Conservation (phyloP, 2,888 invertebrate species). For the Hirtodrosophila histrioides region DNA sequence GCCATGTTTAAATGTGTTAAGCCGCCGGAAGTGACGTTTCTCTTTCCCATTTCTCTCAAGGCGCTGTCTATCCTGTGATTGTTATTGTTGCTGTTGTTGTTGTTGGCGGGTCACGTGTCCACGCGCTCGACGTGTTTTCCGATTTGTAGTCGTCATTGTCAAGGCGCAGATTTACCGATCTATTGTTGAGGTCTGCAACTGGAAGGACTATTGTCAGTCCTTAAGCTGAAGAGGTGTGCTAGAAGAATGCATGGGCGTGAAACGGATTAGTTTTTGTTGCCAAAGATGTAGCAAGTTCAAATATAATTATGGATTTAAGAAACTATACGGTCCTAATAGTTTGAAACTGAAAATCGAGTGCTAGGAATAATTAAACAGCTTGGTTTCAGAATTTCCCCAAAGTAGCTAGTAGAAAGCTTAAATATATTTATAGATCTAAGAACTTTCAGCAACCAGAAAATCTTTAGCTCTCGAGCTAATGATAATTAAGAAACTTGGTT, state of each 20-base stretch:
- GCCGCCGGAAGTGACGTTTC: constrained; percentile 78
- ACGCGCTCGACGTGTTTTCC: constrained; percentile 70
- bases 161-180: constrained; percentile 57
- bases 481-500: too few relatives aligned
- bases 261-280: neutral
- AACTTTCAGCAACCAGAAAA: too few relatives aligned
- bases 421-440: too few relatives aligned
- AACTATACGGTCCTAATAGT: neutral
- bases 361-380: too few relatives aligned
- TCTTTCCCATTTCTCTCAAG: constrained; percentile 38
- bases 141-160: constrained; percentile 77
- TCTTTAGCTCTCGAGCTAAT: too few relatives aligned
- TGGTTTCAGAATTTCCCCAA: too few relatives aligned
- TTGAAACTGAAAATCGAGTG: neutral
- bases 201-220: constrained; percentile 3
- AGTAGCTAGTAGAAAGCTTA: too few relatives aligned
- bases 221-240: constrained; percentile 49
- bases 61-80: constrained; percentile 17
- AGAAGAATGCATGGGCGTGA: constrained; percentile 25
- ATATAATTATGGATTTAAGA: too few relatives aligned
- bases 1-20: constrained; percentile 74
- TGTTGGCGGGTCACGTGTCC: constrained; percentile 73
- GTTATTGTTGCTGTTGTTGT: constrained; percentile 33
- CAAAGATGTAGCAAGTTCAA: neutral
- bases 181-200: constrained; percentile 42